Evolutionary conservation across 2,888 invertebrate species (phyloP).

Genomic region (Tenthredo amoena): DNA sequence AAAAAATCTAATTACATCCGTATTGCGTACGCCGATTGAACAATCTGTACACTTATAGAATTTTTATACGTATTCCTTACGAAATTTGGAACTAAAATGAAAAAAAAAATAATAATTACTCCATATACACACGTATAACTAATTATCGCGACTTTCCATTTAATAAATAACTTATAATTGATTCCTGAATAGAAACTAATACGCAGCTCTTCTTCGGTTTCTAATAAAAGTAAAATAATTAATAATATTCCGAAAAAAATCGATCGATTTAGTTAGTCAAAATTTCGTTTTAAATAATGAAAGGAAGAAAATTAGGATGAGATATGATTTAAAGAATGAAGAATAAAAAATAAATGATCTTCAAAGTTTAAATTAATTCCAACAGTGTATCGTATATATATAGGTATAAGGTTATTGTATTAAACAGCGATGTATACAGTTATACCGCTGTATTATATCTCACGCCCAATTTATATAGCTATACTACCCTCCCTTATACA

Average conservation of each 20-base stretch:
- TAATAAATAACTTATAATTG: neutral
- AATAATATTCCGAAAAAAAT: no score
- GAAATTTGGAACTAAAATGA: neutral
- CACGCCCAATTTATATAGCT: neutral
- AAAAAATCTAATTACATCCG: neutral
- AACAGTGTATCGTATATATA: neutral
- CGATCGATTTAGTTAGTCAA: no score
- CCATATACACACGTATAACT: neutral
- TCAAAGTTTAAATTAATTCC: neutral
- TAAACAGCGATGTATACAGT: neutral
- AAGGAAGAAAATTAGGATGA: no score
- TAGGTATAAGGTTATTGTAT: neutral
- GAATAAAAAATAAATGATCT: neutral
- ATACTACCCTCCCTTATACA: constrained; percentile 2
- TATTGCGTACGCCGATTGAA: neutral
- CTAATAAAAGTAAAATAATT: no score
- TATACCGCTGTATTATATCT: neutral
- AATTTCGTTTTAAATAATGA: no score
- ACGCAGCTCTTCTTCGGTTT: no score
- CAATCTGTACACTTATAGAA: neutral
- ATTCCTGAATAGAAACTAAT: no score
- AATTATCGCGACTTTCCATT: neutral
- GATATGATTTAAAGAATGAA: no score
- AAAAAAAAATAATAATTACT: neutral
- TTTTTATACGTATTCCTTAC: neutral